Base-by-base conservation (phyloP, 2,113 vertebrate genomes). In the Gasterosteus nipponicus region DNA sequence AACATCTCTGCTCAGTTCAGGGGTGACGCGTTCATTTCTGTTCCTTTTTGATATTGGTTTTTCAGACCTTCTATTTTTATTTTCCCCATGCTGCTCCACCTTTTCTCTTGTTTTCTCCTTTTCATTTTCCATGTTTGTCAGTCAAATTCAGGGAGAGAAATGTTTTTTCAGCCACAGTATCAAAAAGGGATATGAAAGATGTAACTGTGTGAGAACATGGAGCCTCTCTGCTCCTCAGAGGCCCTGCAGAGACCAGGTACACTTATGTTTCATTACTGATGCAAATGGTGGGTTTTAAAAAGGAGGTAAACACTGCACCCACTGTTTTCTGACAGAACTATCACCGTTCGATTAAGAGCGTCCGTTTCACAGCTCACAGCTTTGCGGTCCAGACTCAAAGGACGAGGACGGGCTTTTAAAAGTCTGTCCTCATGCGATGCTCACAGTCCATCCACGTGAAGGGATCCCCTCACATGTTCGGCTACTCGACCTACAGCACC, bases 181-280 rank as follows among this genome's bases (percentile, higher is more conserved):
- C 82, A 89, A 87, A 88, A 89, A 87, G 86, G 89, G 86, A 90
- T 59, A 14, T 57, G 74, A 35, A 35, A 64, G 56, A 35, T 56
- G 35, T 54, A 35, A 69, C 41, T 12, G 67, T 57, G 10, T 68
- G 46, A 29, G 51, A 44, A 15, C 16, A 35, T 19, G 51, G 51
- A 22, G 31, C 68, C 10, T 53, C 35, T 42, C 64, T 67, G 6
- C 51, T 54, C 0, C 4, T 22, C 19, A 8, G 44, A 51, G 62
- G 51, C 62, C 22, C 26, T 49, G 31, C 58, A 35, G 54, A 38
- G 73, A 69, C 53, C 53, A 46, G 81, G 15, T 54, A 19, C 4
- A 77, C 22, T 68, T 33, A 41, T 65, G 35, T 74, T 72, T 70
- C 29, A 83, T 62, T 10, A 61, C 59, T 65, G 73, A 77, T 70